Evolutionary conservation across 1,140 invertebrate genomes (phyloP).

Genomic region (Archegozetes longisetosus): DNA sequence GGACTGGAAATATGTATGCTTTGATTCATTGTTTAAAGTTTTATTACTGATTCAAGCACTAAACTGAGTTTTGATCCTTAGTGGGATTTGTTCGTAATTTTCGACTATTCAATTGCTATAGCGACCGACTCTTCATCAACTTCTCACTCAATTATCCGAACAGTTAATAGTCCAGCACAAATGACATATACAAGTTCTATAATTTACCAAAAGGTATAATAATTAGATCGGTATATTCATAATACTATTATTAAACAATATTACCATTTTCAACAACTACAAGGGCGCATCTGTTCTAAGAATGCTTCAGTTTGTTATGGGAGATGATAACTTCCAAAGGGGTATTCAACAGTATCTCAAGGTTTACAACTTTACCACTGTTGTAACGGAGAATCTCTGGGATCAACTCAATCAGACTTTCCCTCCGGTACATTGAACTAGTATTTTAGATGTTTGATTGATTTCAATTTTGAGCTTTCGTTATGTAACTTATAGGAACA

Average conservation of each 20-base stretch:
- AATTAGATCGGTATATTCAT: slow-evolving; percentile 13
- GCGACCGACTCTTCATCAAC: slow-evolving; percentile 60
- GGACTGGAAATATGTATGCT: slow-evolving; percentile 49
- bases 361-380: slow-evolving; percentile 72
- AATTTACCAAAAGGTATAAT: slow-evolving; percentile 71
- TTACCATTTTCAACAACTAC: no score
- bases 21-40: neutral
- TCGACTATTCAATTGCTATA: slow-evolving; percentile 34
- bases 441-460: no score
- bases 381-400: slow-evolving; percentile 82
- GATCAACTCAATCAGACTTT: slow-evolving; percentile 44
- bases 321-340: slow-evolving; percentile 58
- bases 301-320: slow-evolving; percentile 10
- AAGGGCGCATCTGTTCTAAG: slow-evolving; percentile 23
- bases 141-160: slow-evolving; percentile 70
- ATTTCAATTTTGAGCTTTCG: no score
- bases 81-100: slow-evolving; percentile 13
- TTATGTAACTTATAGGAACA: no score
- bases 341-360: slow-evolving; percentile 87
- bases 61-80: no score
- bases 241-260: slow-evolving; percentile 67
- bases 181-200: slow-evolving; percentile 76
- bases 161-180: slow-evolving; percentile 63
- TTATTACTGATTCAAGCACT: no score
- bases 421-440: slow-evolving; percentile 61